phyloP scores from a whole-genome alignment of 2,113 vertebrate genomes.

The Puntigrus tetrazona region DNA sequence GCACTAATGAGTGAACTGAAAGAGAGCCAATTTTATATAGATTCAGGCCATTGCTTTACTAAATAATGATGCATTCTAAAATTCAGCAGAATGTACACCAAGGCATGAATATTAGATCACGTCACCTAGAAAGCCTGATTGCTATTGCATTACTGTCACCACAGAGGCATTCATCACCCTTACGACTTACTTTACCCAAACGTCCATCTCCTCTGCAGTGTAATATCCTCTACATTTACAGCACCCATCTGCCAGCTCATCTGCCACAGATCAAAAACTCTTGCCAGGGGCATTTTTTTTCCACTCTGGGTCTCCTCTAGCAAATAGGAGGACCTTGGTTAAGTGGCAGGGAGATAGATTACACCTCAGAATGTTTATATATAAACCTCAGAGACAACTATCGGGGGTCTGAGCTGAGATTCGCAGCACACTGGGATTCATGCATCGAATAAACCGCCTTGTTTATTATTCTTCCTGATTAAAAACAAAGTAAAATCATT shows the following conservation, averaged over 20 bases:
- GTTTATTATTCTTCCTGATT: not conserved
- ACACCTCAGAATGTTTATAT: slow-evolving; percentile 15
- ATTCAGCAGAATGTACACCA: not conserved
- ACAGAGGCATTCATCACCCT: not conserved
- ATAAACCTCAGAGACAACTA: not conserved
- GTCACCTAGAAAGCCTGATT: not conserved
- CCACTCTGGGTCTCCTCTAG: not conserved
- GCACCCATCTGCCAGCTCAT: slow-evolving; percentile 8
- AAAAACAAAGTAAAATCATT: not conserved
- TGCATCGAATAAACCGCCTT: not conserved
- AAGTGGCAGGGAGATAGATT: slow-evolving; percentile 16
- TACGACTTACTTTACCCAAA: not conserved
- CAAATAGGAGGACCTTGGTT: slow-evolving; percentile 18
- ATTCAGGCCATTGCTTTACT: too few relatives aligned
- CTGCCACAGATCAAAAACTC: not conserved
- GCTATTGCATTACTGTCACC: not conserved
- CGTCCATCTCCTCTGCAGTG: not conserved
- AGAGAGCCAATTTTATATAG: too few relatives aligned
- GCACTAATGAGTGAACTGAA: not conserved
- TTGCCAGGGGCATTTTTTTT: slow-evolving; percentile 30
- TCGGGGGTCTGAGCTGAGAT: not conserved
- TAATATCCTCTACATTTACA: not conserved
- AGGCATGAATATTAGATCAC: slow-evolving; percentile 8
- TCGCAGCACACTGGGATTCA: not conserved
- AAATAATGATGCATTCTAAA: not conserved